Base-by-base conservation (phyloP, 2,113 vertebrate genomes). In the Ophthalmotilapia sp. region DNA sequence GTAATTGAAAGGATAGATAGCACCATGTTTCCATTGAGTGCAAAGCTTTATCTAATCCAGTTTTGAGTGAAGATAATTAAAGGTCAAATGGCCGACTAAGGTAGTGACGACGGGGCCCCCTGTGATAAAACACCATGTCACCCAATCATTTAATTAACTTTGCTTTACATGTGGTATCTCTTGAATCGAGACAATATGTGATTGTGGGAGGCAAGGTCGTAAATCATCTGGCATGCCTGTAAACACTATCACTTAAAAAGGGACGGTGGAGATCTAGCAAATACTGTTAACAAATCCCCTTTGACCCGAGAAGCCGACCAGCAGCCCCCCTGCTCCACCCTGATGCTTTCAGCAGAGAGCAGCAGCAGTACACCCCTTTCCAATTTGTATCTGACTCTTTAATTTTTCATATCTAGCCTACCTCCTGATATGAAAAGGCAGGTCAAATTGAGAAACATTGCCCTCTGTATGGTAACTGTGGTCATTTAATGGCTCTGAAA, bases 41-140 rank as follows among this genome's bases (percentile, higher is more conserved):
- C 79, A 82, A 80, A 80, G 82, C 90, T 90, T 95, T 95, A 95
- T 95, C 95, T 94, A 73, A 89, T 92, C 88, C 86, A 88, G 81
- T 94, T 96, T 93, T 89, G 88, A 93, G 87, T 62, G 54, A 73
- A 92, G 91, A 94, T 96, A 96, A 95, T 96, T 95, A 95, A 95
- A 96, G 94, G 95, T 94, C 94, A 93, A 95, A 94, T 29, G 82
- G 92, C 84, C 84, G 92, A 91, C 90, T 87, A 92, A 82, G 83
- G 87, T 21, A 91, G 83, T 40, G 68, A 88, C 47, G 6, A 33
- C 33, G 68, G 53, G 58, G 33, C 84, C 83, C 80, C 55, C 26
- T 89, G 91, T 83, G 94, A 96, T 95, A 94, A 94, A 94, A 88
- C 86, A 81, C 87, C 58, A 7, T 86, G 87, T 91, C 88, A 85